phyloP scores from a whole-genome alignment of 2,113 vertebrate genomes.

The Oryzias javanicus region DNA sequence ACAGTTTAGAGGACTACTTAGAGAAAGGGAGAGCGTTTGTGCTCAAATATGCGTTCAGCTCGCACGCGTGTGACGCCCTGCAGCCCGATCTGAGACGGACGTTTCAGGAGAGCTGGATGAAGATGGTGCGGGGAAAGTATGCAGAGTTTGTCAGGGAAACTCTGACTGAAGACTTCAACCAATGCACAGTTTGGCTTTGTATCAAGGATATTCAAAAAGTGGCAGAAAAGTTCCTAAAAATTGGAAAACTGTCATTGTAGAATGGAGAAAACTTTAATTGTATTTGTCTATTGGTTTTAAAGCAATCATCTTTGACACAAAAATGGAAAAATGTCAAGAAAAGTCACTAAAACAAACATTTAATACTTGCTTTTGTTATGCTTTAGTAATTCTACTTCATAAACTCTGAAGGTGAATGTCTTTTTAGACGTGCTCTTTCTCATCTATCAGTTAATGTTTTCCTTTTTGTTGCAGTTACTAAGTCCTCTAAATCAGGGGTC shows the following conservation, averaged over 20 bases:
- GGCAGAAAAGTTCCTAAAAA: constrained; percentile 31
- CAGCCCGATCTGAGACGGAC: constrained; percentile 22
- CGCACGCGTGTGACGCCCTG: constrained; percentile 5
- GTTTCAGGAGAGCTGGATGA: constrained; percentile 52
- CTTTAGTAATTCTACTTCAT: too few species aligned
- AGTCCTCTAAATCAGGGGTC: too few species aligned
- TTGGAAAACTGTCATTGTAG: constrained; percentile 40
- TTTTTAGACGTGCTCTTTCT: too few species aligned
- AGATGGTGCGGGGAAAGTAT: constrained; percentile 44
- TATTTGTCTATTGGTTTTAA: too few species aligned
- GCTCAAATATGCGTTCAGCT: constrained; percentile 17
- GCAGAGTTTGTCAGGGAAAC: constrained; percentile 43
- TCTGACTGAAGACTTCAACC: constrained; percentile 52
- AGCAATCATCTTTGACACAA: too few species aligned
- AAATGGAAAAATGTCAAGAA: too few species aligned
- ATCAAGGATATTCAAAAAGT: constrained; percentile 20
- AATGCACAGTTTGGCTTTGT: constrained; percentile 40
- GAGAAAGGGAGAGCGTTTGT: constrained; percentile 24
- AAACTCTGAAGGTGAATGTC: too few species aligned
- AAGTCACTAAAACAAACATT: too few species aligned
- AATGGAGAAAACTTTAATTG: neutral
- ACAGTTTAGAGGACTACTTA: constrained; percentile 16
- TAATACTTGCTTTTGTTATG: too few species aligned
- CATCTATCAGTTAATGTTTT: too few species aligned
- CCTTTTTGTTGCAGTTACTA: too few species aligned